Evolutionary conservation across 2,888 invertebrate genomes (phyloP).

Genomic region (Conomelus anceps): DNA sequence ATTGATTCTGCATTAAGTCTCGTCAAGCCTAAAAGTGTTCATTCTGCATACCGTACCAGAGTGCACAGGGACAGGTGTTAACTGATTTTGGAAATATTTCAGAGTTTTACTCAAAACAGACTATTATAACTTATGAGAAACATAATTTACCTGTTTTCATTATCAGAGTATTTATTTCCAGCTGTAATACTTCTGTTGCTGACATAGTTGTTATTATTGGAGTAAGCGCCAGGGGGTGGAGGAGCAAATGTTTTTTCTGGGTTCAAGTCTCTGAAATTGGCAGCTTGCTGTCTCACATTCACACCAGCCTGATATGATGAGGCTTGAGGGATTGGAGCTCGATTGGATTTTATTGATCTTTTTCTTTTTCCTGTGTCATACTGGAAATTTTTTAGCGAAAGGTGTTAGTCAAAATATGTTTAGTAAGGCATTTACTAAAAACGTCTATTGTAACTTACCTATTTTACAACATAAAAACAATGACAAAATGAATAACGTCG

Average conservation of each 20-base stretch:
- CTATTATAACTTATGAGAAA: too few relatives aligned
- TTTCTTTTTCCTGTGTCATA: not conserved
- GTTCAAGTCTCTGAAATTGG: not conserved
- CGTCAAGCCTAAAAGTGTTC: too few relatives aligned
- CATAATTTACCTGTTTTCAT: not conserved
- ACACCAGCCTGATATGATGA: not conserved
- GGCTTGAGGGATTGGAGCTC: not conserved
- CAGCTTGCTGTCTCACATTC: slow-evolving; percentile 2
- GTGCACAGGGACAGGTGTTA: too few relatives aligned
- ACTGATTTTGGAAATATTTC: too few relatives aligned
- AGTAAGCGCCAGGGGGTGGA: not conserved
- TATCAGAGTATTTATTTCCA: not conserved
- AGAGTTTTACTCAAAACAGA: too few relatives aligned
- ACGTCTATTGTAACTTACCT: too few relatives aligned
- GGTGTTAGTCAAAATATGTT: too few relatives aligned
- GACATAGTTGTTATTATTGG: not conserved
- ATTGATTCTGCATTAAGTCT: too few relatives aligned
- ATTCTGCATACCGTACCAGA: too few relatives aligned
- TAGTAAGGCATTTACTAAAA: too few relatives aligned
- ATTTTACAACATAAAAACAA: too few relatives aligned
- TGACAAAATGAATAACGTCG: too few relatives aligned
- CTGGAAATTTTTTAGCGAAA: not conserved
- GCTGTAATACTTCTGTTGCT: not conserved
- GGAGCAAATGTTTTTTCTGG: slow-evolving; percentile 3
- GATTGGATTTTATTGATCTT: not conserved